A percentile compares a stretch with the other conserved stretches of the same genome.
These are phyloP conservation scores for Archegozetes longisetosus DNA, from an alignment of 1,140 invertebrate species.

Conservation along the genomic window DNA sequence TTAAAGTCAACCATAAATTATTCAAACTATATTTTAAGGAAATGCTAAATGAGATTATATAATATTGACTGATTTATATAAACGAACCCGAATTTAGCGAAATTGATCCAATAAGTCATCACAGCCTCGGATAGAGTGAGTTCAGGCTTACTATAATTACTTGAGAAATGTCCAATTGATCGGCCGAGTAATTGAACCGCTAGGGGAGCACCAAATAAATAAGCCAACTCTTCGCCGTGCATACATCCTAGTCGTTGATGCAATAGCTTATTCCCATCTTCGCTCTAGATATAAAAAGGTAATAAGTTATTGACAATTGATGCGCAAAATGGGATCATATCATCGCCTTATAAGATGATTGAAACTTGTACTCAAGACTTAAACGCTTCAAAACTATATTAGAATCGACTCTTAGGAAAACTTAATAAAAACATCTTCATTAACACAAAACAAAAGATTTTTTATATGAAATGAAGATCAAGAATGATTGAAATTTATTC, in stretches of 20 bases:
- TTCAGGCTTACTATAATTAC: constrained; percentile 54
- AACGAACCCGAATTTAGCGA: constrained; percentile 39
- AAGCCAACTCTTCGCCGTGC: constrained; percentile 34
- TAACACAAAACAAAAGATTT: too few relatives aligned
- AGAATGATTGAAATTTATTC: too few relatives aligned
- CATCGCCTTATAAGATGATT: too few relatives aligned
- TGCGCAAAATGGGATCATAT: too few relatives aligned
- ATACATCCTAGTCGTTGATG: constrained; percentile 28
- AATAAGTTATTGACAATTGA: constrained; percentile 76
- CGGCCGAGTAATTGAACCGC: constrained; percentile 52
- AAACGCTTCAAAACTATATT: too few relatives aligned
- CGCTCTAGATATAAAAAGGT: constrained; percentile 48
- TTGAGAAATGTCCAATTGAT: constrained; percentile 27
- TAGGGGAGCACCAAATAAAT: constrained; percentile 45
- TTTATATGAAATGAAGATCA: too few relatives aligned
- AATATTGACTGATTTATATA: too few relatives aligned
- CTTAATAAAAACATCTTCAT: too few relatives aligned
- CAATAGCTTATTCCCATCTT: constrained; percentile 43
- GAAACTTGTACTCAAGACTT: constrained; percentile 31
- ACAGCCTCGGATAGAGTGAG: constrained; percentile 53
- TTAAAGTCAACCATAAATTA: too few relatives aligned
- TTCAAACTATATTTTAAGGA: too few relatives aligned
- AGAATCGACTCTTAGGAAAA: too few relatives aligned
- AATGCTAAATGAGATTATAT: too few relatives aligned
- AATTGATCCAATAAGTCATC: constrained; percentile 40